Conservation (phyloP, 1,140 invertebrate genomes). For the Globodera rostochiensis region DNA sequence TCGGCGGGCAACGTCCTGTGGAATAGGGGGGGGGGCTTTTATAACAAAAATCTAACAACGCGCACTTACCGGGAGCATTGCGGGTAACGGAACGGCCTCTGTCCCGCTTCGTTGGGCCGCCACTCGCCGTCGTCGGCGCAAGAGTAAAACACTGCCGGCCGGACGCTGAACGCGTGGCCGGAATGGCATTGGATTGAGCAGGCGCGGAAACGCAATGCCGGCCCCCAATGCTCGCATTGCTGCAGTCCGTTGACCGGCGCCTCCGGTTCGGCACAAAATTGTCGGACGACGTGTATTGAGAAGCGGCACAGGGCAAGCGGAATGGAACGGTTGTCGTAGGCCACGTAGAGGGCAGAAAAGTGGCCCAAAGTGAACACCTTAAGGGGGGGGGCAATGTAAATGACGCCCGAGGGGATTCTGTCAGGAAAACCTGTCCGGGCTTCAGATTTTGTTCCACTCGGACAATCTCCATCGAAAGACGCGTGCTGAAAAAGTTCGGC, state of each 20-base stretch:
- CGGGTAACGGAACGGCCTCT: constrained; percentile 66
- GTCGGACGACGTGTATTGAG: constrained; percentile 71
- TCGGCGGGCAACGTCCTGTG: constrained; percentile 45
- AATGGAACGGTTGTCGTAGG: constrained; percentile 80
- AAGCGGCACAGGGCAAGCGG: constrained; percentile 89
- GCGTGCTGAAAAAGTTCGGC: constrained; percentile 81
- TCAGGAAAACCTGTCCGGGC: constrained; percentile 75
- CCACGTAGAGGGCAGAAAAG: constrained; percentile 89
- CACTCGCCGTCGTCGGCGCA: constrained; percentile 94
- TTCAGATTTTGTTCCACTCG: constrained; percentile 83
- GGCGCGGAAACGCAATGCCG: constrained; percentile 84
- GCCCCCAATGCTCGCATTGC: constrained; percentile 91
- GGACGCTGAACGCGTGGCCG: constrained; percentile 83
- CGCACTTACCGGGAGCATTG: constrained; percentile 59
- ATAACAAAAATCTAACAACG: neutral
- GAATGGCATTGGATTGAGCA: constrained; percentile 81
- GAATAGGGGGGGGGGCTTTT: too few species aligned
- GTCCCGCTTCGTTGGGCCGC: constrained; percentile 77
- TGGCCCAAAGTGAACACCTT: constrained; percentile 83
- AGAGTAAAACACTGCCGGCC: constrained; percentile 89
- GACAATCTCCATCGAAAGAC: constrained; percentile 78
- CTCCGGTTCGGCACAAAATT: constrained; percentile 82
- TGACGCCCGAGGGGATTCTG: neutral
- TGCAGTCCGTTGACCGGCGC: constrained; percentile 87
- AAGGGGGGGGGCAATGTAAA: neutral